These are phyloP conservation scores for Cryptoprocta ferox DNA, from an alignment of 2,797 vertebrate genomes.

Conservation along the genomic window DNA sequence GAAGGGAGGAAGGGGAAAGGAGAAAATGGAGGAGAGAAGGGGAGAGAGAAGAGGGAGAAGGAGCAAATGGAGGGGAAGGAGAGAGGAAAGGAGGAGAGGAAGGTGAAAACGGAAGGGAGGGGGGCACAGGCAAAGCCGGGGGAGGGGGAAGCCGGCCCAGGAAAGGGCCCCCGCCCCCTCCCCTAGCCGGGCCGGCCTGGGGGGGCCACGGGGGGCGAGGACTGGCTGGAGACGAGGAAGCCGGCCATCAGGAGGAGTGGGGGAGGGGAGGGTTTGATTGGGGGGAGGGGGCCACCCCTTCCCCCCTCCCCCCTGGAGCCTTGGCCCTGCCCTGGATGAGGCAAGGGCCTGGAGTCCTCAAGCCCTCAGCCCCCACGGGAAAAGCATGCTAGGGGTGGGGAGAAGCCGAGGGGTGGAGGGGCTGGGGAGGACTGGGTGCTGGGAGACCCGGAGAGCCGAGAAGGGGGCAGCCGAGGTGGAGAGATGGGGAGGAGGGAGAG, in stretches of 20 bases:
- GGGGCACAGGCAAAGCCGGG: constrained; percentile 68
- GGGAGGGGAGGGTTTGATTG: constrained; percentile 55
- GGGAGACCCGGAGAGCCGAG: neutral
- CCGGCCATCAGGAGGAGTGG: constrained; percentile 71
- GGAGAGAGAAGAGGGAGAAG: constrained; percentile 55
- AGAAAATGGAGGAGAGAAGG: constrained; percentile 67
- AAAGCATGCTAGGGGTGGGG: constrained; percentile 61
- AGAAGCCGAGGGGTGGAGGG: neutral
- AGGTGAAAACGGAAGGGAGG: constrained; percentile 74
- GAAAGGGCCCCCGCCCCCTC: constrained; percentile 78
- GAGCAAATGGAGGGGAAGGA: constrained; percentile 72
- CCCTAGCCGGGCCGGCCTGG: constrained; percentile 76
- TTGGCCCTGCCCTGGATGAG: constrained; percentile 56
- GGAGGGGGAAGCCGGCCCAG: constrained; percentile 77
- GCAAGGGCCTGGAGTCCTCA: constrained; percentile 65
- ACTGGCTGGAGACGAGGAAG: constrained; percentile 64
- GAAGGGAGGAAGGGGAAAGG: constrained; percentile 56
- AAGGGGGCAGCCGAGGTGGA: neutral
- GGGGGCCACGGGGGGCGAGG: constrained; percentile 77
- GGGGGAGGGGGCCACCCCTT: constrained; percentile 78
- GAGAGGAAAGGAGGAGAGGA: constrained; percentile 67
- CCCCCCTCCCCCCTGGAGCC: constrained; percentile 74
- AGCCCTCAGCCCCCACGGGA: constrained; percentile 61
- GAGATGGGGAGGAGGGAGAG: neutral
- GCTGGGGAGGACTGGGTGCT: neutral